Percentiles rank a stretch among this genome's conserved stretches.
Evolutionary conservation across 2,888 invertebrate species (phyloP).

Genomic region (Chouioia cunea): DNA sequence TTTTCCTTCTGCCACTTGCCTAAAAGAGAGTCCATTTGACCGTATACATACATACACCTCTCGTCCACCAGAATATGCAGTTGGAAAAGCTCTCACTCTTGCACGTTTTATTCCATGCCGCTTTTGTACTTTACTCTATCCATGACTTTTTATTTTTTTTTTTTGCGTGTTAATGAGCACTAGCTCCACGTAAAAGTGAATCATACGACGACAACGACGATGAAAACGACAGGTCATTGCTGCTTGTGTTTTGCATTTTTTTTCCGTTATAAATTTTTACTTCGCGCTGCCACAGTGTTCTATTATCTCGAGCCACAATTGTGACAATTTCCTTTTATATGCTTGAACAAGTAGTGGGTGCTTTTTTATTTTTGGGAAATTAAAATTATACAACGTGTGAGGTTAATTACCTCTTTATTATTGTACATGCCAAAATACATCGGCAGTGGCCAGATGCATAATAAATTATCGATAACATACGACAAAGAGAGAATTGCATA

Average conservation of each 20-base stretch:
- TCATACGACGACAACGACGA: conserved; percentile 26
- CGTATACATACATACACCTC: conserved; percentile 14
- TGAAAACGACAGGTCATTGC: conserved; percentile 18
- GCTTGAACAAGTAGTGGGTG: background rate
- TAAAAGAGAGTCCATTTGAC: conserved; percentile 43
- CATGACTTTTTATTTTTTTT: conserved; percentile 5
- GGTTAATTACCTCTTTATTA: background rate
- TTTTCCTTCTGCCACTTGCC: conserved; percentile 31
- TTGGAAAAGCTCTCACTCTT: conserved; percentile 29
- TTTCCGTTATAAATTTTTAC: background rate
- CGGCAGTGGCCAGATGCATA: background rate
- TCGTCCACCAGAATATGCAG: background rate
- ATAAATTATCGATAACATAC: background rate
- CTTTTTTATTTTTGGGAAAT: background rate
- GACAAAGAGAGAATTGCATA: background rate
- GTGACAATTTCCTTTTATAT: background rate
- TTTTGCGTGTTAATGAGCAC: conserved; percentile 19
- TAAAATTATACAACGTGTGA: background rate
- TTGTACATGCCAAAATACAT: background rate
- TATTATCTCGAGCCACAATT: conserved; percentile 26
- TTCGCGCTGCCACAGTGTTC: background rate
- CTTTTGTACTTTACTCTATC: background rate
- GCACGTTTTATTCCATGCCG: background rate
- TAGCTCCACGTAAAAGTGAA: conserved; percentile 28
- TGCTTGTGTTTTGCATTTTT: background rate